Conservation (phyloP, 2,888 invertebrate species). For the Limnephilus marmoratus region DNA sequence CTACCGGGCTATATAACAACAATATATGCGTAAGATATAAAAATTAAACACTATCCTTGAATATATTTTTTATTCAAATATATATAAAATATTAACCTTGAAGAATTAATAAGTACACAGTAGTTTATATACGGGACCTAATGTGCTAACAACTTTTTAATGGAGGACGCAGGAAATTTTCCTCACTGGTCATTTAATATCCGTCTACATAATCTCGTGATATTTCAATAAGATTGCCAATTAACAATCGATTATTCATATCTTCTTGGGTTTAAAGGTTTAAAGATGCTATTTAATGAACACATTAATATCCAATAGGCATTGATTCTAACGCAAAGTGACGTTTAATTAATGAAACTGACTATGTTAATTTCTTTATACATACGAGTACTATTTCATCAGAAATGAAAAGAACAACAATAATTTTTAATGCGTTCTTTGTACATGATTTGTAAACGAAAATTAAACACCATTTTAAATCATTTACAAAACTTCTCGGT, state of each 20-base stretch:
- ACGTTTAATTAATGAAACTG: neutral
- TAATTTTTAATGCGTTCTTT: neutral
- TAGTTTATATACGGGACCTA: neutral
- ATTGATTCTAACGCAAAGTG: conserved; percentile 2
- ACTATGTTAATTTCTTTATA: no score
- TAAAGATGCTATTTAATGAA: neutral
- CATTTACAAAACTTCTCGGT: neutral
- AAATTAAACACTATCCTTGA: neutral
- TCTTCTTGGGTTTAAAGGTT: neutral
- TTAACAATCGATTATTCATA: neutral
- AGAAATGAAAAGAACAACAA: neutral
- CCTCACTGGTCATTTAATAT: neutral
- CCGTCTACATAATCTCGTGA: neutral
- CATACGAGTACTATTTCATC: neutral
- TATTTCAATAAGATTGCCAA: neutral
- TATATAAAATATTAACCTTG: neutral
- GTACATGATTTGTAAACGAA: neutral
- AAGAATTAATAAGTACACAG: neutral
- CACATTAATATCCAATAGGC: neutral
- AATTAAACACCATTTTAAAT: neutral
- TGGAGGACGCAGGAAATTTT: neutral
- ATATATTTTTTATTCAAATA: neutral
- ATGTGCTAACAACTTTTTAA: neutral
- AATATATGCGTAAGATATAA: neutral
- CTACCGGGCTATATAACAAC: neutral